Percentiles rank a stretch among this genome's conserved stretches.
phyloP scores from a whole-genome alignment of 2,888 invertebrate genomes.

The Noctuana brunneofusca region DNA sequence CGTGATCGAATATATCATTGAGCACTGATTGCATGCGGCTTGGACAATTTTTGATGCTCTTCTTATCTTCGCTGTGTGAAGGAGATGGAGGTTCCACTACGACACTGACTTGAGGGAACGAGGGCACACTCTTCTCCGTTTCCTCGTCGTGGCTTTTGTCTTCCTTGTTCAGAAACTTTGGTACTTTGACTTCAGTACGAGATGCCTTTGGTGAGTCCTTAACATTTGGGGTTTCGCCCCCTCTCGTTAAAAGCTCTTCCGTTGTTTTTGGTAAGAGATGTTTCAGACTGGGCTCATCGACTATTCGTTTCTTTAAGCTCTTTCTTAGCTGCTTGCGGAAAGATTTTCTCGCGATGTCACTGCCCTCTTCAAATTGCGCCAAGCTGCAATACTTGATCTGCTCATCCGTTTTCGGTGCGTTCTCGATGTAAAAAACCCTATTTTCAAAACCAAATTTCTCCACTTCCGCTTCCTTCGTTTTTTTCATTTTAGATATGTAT shows the following conservation, averaged over 20 bases:
- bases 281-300: slow-evolving; percentile 60
- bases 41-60: slow-evolving; percentile 64
- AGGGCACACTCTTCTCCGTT: slow-evolving; percentile 38
- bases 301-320: slow-evolving; percentile 69
- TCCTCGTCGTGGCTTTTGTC: slow-evolving; percentile 39
- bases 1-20: slow-evolving; percentile 72
- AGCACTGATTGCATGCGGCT: slow-evolving; percentile 78
- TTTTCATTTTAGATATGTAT: slow-evolving; percentile 75
- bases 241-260: slow-evolving; percentile 53
- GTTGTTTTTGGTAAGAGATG: slow-evolving; percentile 63
- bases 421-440: slow-evolving; percentile 85
- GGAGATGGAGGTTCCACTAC: slow-evolving; percentile 90
- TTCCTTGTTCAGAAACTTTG: slow-evolving; percentile 35
- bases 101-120: slow-evolving; percentile 87
- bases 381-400: slow-evolving; percentile 89
- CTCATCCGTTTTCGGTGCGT: slow-evolving; percentile 76
- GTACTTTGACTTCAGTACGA: slow-evolving; percentile 12
- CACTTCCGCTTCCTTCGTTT: slow-evolving; percentile 70
- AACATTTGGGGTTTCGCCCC: slow-evolving; percentile 47
- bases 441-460: slow-evolving; percentile 89
- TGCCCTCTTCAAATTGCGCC: slow-evolving; percentile 92
- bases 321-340: slow-evolving; percentile 83
- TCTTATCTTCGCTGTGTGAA: slow-evolving; percentile 84
- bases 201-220: slow-evolving; percentile 31
- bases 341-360: slow-evolving; percentile 90